Percentiles rank a stretch among this genome's conserved stretches.
These are phyloP conservation scores for Limosa lapponica DNA, from an alignment of 2,797 vertebrate genomes.

Conservation along the genomic window DNA sequence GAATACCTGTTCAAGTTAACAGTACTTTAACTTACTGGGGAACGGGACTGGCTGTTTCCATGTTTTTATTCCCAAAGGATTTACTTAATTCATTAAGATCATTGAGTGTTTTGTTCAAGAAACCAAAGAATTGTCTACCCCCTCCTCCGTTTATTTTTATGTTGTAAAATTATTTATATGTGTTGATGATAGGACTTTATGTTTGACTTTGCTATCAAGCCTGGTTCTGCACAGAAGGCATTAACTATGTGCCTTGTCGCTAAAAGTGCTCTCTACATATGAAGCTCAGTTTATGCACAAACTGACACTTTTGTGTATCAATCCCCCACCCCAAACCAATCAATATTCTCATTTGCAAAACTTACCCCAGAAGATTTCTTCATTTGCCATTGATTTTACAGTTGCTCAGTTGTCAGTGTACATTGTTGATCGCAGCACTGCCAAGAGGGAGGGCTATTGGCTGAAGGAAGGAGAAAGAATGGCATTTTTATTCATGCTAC, in stretches of 20 bases:
- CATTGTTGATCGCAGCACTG: not conserved
- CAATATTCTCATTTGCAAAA: not conserved
- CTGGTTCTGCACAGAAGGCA: not conserved
- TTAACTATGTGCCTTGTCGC: not conserved
- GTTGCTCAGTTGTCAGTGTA: not conserved
- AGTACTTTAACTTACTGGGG: not conserved
- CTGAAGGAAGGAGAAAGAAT: not conserved
- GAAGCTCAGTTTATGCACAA: not conserved
- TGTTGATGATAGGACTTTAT: not conserved
- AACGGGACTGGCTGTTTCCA: not conserved
- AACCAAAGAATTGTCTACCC: not conserved
- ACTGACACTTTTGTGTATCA: not conserved
- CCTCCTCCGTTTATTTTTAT: not conserved
- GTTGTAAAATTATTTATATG: not conserved
- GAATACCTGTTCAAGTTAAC: not conserved
- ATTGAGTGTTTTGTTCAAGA: not conserved
- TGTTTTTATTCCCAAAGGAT: not conserved
- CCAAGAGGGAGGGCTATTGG: not conserved
- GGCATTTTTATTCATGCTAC: not conserved
- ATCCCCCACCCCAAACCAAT: not conserved
- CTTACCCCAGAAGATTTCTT: not conserved
- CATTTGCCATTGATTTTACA: not conserved
- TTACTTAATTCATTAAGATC: not conserved
- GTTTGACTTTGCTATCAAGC: not conserved
- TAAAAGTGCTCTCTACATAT: not conserved